These are phyloP conservation scores for Apostichopus leukothele DNA, from an alignment of 53 echinoderm and acorn worm genomes.

Conservation along the genomic window DNA sequence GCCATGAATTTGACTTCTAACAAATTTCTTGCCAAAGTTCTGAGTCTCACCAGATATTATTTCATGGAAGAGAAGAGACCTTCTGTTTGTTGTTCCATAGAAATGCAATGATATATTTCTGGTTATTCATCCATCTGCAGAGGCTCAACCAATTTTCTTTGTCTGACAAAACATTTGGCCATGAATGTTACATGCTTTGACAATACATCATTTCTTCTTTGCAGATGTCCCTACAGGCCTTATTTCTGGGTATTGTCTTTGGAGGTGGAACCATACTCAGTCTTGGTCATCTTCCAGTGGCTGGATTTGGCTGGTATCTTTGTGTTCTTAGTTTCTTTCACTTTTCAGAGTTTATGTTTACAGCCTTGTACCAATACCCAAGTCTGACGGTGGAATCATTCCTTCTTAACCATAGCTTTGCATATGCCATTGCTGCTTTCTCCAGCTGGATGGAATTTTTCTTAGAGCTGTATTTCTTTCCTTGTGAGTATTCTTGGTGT, in stretches of 20 bases:
- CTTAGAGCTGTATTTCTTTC: conserved; percentile 80
- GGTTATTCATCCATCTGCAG: too few relatives aligned
- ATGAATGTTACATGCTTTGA: neutral
- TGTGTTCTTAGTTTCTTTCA: conserved; percentile 97
- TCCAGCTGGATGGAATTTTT: conserved; percentile 93
- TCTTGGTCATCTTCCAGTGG: conserved; percentile 52
- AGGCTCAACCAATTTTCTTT: neutral
- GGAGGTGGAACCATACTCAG: conserved; percentile 80
- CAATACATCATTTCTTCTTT: neutral
- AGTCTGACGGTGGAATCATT: conserved; percentile 94
- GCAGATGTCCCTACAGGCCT: conserved; percentile 87
- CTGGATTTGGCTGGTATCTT: conserved; percentile 93
- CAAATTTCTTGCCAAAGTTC: too few relatives aligned
- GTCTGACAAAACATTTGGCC: neutral
- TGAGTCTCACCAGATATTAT: too few relatives aligned
- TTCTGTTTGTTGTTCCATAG: too few relatives aligned
- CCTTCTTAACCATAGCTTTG: conserved; percentile 94
- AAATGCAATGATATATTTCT: too few relatives aligned
- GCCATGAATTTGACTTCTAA: too few relatives aligned
- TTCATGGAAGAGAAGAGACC: too few relatives aligned
- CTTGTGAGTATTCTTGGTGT: conserved; percentile 58
- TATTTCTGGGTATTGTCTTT: conserved; percentile 83
- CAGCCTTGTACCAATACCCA: conserved; percentile 90
- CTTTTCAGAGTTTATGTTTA: conserved; percentile 95
- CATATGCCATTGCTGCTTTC: conserved; percentile 82